phyloP scores from a whole-genome alignment of 2,888 invertebrate genomes.

The Pecten maximus region DNA sequence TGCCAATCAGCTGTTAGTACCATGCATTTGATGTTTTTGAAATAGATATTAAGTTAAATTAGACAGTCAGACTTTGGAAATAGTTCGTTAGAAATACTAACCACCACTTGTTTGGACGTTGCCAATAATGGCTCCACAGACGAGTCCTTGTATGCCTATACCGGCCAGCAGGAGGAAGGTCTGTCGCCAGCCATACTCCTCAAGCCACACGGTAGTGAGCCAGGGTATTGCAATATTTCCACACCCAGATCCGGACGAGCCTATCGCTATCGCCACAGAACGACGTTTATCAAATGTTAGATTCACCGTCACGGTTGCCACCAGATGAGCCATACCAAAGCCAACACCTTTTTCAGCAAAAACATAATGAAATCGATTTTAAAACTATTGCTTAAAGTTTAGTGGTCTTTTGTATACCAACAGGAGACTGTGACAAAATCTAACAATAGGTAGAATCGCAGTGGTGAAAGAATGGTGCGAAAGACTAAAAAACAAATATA shows the following conservation, averaged over 20 bases:
- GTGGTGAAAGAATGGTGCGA: too few relatives aligned
- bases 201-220: conserved; percentile 23
- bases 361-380: too few relatives aligned
- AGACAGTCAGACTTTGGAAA: too few relatives aligned
- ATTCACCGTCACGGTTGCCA: neutral
- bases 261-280: conserved; percentile 37
- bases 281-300: conserved; percentile 36
- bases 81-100: neutral
- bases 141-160: conserved; percentile 7
- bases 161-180: conserved; percentile 38
- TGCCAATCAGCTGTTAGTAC: too few relatives aligned
- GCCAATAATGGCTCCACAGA: neutral
- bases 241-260: neutral
- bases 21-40: too few relatives aligned
- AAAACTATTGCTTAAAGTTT: too few relatives aligned
- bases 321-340: neutral
- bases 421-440: too few relatives aligned
- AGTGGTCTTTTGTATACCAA: too few relatives aligned
- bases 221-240: conserved; percentile 33
- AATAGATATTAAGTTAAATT: too few relatives aligned
- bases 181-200: conserved; percentile 35
- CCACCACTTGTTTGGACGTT: neutral
- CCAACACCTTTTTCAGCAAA: too few relatives aligned
- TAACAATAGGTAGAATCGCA: too few relatives aligned
- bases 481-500: too few relatives aligned